phyloP scores from a whole-genome alignment of 2,888 invertebrate genomes.

The Acronicta alni region DNA sequence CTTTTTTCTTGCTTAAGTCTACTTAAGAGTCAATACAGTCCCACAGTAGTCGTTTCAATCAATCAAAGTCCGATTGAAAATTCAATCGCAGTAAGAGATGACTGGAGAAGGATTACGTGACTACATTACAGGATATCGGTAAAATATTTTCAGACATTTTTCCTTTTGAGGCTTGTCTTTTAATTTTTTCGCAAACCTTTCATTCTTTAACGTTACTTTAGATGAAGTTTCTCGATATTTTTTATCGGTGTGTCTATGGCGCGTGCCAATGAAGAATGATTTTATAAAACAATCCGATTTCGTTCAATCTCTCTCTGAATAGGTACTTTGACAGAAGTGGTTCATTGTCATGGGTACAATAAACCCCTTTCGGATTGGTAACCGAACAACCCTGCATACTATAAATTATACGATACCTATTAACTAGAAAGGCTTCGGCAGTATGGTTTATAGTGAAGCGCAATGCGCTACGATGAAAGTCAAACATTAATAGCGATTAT shows the following conservation, averaged over 20 bases:
- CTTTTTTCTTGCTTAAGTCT: constrained; percentile 78
- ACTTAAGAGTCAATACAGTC: constrained; percentile 83
- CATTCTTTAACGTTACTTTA: constrained; percentile 26
- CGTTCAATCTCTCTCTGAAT: too few species aligned
- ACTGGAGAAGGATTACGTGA: constrained; percentile 83
- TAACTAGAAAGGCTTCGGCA: not conserved
- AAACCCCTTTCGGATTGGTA: not conserved
- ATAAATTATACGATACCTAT: constrained; percentile 5
- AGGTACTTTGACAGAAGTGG: too few species aligned
- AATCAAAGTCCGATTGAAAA: constrained; percentile 85
- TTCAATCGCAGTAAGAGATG: constrained; percentile 84
- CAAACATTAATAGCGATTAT: constrained; percentile 9
- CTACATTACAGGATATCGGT: constrained; percentile 74
- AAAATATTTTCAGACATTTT: constrained; percentile 58
- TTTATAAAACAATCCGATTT: too few species aligned
- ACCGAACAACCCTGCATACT: too few species aligned
- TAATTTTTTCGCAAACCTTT: constrained; percentile 27
- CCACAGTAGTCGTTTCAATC: constrained; percentile 80
- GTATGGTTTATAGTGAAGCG: constrained; percentile 1
- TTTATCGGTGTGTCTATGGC: too few species aligned
- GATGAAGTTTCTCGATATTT: not conserved
- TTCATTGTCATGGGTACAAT: too few species aligned
- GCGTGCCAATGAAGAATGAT: too few species aligned
- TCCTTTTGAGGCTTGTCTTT: constrained; percentile 17
- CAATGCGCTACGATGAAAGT: not conserved